Conservation (phyloP, 2,113 vertebrate species). For the Cranoglanis bouderius region DNA sequence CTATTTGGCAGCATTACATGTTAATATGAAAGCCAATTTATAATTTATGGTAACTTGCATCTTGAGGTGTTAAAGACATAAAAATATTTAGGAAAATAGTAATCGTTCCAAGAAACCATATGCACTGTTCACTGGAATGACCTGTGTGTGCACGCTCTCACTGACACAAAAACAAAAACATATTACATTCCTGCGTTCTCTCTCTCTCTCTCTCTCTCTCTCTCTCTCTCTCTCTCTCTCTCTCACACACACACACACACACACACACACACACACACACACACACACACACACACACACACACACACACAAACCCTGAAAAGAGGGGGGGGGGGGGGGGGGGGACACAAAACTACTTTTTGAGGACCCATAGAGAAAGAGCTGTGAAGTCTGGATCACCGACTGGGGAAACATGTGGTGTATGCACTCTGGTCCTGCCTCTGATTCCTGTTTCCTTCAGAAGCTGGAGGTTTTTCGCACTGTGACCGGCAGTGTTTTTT, state of each 20-base stretch:
- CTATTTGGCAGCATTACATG: neutral
- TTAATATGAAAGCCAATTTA: neutral
- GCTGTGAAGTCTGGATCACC: neutral
- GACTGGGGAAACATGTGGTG: neutral
- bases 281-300: neutral
- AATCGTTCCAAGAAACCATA: neutral
- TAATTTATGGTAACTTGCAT: neutral
- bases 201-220: too few relatives aligned
- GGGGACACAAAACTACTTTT: neutral
- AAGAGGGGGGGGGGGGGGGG: neutral
- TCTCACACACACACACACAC: neutral
- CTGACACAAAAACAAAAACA: neutral
- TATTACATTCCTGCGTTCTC: neutral
- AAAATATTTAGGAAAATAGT: neutral
- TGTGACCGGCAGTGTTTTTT: neutral
- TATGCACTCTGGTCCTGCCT: neutral
- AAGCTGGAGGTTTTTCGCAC: neutral
- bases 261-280: neutral
- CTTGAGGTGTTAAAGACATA: neutral
- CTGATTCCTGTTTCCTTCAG: neutral
- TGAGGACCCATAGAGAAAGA: too few relatives aligned
- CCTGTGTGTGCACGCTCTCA: neutral
- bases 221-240: too few relatives aligned
- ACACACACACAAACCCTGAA: neutral
- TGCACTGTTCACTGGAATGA: neutral